Evolutionary conservation across 1,140 invertebrate species (phyloP), one percentile per base, ranked within the genome.

Genomic region (Maconellicoccus hirsutus): DNA sequence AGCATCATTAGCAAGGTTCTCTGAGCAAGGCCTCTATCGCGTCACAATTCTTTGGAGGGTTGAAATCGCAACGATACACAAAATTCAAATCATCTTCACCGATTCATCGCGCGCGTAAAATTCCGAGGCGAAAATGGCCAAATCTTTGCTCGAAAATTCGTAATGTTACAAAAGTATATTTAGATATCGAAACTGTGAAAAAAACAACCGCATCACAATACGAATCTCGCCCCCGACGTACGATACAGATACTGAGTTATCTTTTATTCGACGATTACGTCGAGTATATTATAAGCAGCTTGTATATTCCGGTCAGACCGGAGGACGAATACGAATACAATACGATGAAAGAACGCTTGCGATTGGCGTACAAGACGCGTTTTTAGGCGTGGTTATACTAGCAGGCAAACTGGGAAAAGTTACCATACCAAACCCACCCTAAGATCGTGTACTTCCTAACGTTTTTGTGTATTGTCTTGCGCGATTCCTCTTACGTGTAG

Each of bases 251-350:
- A 52, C 42, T 52, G 42, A 52, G 42, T 52, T 52, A 52, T 52
- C 42, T 52, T 52, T 52, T 19, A 52, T 52, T 52, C 42, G 42
- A 19, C 42, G 42, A 52, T 52, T 52, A 52, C 42, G 42, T 19
- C 4, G 4, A 52, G 42, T 19, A 16, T 52, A 52, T 52, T 52
- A 52, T 16, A 3, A 14, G 42, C 42, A 52, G 42, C 42, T 52
- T 52, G 42, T 52, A 52, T 52, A 52, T 52, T 52, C 42, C 42
- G 42, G 42, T 52, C 42, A 52, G n/a, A 52, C 16, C 6, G n/a
- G 42, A 52, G 42, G 42, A 52, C 42, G 42, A 52, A 52, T 52
- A 52, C 42, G 42, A 52, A 52, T 52, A 52, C 16, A 52, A 52
- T 52, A 16, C 42, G 4, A 6, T 6, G n/a, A 16, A 19, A 14